Base-by-base conservation (phyloP, 2,888 invertebrate genomes). In the Xanthorhoe designata region DNA sequence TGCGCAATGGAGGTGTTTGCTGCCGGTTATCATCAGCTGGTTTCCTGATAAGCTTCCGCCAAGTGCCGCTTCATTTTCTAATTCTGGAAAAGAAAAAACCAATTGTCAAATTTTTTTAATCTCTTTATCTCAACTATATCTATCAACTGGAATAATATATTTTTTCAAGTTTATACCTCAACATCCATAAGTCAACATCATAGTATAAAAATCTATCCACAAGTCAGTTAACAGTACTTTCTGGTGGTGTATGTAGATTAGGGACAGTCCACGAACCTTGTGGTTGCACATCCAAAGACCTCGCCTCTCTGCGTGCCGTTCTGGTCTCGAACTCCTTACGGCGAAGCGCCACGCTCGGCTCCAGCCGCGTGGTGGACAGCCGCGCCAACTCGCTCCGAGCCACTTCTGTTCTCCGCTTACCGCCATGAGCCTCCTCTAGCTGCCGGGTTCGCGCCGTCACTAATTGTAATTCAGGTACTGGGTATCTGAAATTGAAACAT, bases 1-100 rank as follows among this genome's bases (percentile, higher is more conserved):
- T 77, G 96, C 96, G 86, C 96, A 96, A 91, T 97, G 97, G 80
- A 97, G 94, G 90, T 96, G 95, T 87, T 95, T 96, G 94, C 96
- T 96, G 91, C 97, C 97, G 79, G 96, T 95, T 83, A 96, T 96
- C 94, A 96, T 95, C 75, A 95, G 92, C 86, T 96, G 95, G 94
- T 97, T 97, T 84, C 96, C 96, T 75, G 96, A 96, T 83, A 96
- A 94, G 86, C 92, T 95, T 87, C 92, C 94, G 88, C 94, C 90
- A 50, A 90, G 78, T 68, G 82, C 75, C 72, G 78, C 75, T 72
- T 89, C 94, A 81, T 92, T 86, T 81, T 94, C 91, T 83, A 94
- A 87, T 77, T 94, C 94, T 94, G 82, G 5, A 84, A 83, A 68
- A 32, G 4, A 18, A 5, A 64, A 10, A 42, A 42, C 47, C 1